A percentile compares a stretch with the other conserved stretches of the same genome.
Conservation (phyloP, 2,797 vertebrate genomes). For the Tympanoctomys barrerae region DNA sequence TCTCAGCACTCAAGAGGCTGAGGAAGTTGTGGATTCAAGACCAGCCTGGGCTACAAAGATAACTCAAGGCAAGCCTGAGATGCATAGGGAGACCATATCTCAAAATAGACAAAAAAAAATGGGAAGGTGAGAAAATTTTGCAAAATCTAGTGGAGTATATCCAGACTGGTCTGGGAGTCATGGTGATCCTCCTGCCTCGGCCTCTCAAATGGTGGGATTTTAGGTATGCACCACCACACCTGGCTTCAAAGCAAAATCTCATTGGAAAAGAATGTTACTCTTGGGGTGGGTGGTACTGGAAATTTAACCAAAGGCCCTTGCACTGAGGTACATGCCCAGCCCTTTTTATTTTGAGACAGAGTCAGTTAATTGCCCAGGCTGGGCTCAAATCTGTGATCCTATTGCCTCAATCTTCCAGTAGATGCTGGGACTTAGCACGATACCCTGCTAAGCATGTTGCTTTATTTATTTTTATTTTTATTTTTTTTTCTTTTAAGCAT, state of each 20-base stretch:
- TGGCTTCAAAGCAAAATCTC: conserved; percentile 21
- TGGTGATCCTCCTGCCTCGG: background rate
- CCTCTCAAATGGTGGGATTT: background rate
- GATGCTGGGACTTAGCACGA: background rate
- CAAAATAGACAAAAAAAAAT: no score
- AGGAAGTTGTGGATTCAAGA: no score
- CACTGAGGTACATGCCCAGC: background rate
- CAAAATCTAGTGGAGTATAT: background rate
- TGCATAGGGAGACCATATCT: no score
- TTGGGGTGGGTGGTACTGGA: background rate
- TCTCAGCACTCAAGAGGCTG: no score
- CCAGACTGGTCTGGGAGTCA: background rate
- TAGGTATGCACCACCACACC: background rate
- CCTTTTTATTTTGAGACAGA: background rate
- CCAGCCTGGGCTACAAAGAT: no score
- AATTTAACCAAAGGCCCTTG: background rate
- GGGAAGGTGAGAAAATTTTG: background rate
- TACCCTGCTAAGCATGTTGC: background rate
- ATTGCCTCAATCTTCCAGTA: background rate
- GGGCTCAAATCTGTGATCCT: background rate
- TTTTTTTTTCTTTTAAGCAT: background rate
- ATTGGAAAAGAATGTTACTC: conserved; percentile 12
- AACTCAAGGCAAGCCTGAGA: no score
- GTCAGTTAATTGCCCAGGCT: background rate
- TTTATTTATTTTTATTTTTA: background rate